Conservation (phyloP, 2,797 vertebrate species). For the Poecilia velifera region DNA sequence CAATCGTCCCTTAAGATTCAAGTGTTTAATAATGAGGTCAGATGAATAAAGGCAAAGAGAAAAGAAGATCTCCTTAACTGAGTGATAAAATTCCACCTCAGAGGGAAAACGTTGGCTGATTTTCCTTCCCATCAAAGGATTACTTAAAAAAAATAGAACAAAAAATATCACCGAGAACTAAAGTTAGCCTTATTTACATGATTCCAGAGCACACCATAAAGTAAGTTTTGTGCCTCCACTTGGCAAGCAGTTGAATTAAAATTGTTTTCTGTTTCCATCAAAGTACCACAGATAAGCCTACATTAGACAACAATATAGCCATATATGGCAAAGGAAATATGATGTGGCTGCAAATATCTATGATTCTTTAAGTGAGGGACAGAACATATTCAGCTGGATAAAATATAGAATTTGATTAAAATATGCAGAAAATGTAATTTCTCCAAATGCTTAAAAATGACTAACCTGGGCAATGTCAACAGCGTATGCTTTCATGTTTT, state of each 20-base stretch:
- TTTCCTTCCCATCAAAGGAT: slow-evolving; percentile 7
- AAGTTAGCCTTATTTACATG: neutral
- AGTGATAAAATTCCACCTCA: slow-evolving; percentile 25
- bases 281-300: neutral
- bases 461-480: no score
- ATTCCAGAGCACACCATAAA: neutral
- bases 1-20: slow-evolving; percentile 31
- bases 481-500: no score
- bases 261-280: neutral
- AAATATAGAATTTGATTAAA: no score
- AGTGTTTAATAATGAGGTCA: slow-evolving; percentile 53
- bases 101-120: slow-evolving; percentile 13
- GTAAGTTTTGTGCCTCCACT: neutral
- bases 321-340: neutral
- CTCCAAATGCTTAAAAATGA: no score
- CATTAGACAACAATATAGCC: neutral
- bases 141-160: slow-evolving; percentile 6
- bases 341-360: neutral
- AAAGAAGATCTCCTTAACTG: slow-evolving; percentile 31
- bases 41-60: slow-evolving; percentile 17
- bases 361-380: no score
- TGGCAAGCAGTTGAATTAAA: neutral
- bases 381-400: no score
- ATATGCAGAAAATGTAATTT: no score
- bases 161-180: neutral